Evolutionary conservation across 1,140 invertebrate genomes (phyloP).

Genomic region (Trichomalopsis sarcophagae): DNA sequence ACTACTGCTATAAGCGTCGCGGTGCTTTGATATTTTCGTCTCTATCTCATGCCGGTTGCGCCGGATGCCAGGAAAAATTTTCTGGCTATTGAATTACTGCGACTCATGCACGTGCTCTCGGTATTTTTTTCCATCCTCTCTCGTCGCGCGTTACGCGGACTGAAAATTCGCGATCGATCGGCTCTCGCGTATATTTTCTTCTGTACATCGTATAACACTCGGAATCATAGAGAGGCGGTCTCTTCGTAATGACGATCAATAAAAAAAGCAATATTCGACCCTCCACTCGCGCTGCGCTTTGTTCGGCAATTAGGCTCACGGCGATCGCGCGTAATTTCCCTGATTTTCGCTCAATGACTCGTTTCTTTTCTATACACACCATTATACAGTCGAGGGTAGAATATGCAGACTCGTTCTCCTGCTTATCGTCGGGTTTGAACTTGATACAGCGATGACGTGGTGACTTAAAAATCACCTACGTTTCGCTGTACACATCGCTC

Average conservation of each 20-base stretch:
- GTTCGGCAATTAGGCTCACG: slow-evolving; percentile 49
- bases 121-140: background rate
- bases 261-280: slow-evolving; percentile 51
- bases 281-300: slow-evolving; percentile 45
- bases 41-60: background rate
- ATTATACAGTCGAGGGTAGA: too few relatives aligned
- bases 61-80: slow-evolving; percentile 27
- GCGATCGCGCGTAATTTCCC: slow-evolving; percentile 14
- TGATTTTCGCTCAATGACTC: slow-evolving; percentile 1
- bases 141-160: background rate
- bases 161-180: background rate
- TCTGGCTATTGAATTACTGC: slow-evolving; percentile 28
- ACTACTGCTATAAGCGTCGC: slow-evolving; percentile 21
- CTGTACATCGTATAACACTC: background rate
- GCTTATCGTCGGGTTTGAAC: too few relatives aligned
- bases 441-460: too few relatives aligned
- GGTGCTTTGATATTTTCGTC: slow-evolving; percentile 43
- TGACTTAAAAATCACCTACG: too few relatives aligned
- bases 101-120: background rate
- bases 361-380: background rate
- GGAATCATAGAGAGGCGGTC: slow-evolving; percentile 1
- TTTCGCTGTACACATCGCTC: too few relatives aligned
- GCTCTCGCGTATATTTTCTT: slow-evolving; percentile 5
- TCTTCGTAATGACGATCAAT: slow-evolving; percentile 34
- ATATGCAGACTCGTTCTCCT: too few relatives aligned